These are phyloP conservation scores for Notoglanidium macrostoma DNA, from an alignment of 2,797 vertebrate genomes.

Conservation along the genomic window DNA sequence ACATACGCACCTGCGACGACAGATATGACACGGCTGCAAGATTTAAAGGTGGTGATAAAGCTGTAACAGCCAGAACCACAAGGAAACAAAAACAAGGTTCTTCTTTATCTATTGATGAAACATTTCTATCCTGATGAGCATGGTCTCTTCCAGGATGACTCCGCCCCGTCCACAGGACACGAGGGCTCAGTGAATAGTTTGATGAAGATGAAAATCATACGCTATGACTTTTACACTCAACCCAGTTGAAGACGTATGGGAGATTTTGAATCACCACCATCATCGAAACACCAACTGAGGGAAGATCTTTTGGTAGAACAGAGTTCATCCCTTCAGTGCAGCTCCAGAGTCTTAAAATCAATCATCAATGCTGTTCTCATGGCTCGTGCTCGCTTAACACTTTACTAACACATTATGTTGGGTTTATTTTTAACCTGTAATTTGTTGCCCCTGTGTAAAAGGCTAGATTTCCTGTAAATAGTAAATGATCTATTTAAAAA, in stretches of 20 bases:
- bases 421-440: neutral
- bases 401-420: neutral
- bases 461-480: neutral
- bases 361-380: neutral
- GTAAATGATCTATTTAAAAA: neutral
- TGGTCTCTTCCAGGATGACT: neutral
- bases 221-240: neutral
- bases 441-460: neutral
- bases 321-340: neutral
- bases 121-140: neutral
- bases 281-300: neutral
- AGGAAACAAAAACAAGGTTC: too few species aligned
- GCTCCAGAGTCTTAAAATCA: neutral
- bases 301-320: neutral
- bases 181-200: neutral
- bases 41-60: neutral
- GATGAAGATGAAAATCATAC: neutral
- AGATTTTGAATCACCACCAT: too few species aligned
- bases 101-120: neutral
- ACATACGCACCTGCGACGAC: neutral
- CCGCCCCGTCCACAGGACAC: neutral
- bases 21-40: neutral
- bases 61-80: neutral
- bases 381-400: neutral
- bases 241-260: neutral